Base-by-base conservation (phyloP, 2,888 invertebrate genomes). In the Patella ulyssiponensis region DNA sequence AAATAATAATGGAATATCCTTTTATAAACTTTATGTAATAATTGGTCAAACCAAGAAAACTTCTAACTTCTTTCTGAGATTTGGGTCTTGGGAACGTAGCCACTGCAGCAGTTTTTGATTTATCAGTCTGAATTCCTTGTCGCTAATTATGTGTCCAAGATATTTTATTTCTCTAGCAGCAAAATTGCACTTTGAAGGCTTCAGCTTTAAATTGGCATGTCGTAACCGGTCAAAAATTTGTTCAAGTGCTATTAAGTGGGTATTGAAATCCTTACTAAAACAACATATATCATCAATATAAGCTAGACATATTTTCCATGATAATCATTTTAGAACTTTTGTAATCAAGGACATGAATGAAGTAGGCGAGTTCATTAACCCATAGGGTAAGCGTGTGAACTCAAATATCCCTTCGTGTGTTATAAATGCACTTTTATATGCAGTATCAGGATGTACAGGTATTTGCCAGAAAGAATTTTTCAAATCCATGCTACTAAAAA, bases 171-270 rank as follows among this genome's bases (percentile, higher is more conserved):
- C 52, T 15, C 69, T 70, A 3, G 77, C 54, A 44, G 78, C 77
- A 79, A 82, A 80, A n/a, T 79, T 71, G 76, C 86, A 86, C 73
- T 81, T 85, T 14, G 76, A 54, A 9, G 81, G 79, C 33, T 85
- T 81, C 7, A 81, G 70, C 23, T 71, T 81, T 12, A 84, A 56
- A 23, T 81, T 80, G 51, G 81, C 82, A 5, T 81, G 72, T 17
- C 75, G 44, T 2, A 83, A 70, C 52, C 79, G 54, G 27, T 76
- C 20, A 69, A 84, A 82, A 17, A 84, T 80, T 52, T 74, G 52
- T n/a, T 73, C 23, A 1, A 84, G 54, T 53, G 81, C 78, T 56
- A 77, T 15, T 27, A 80, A 73, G 73, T 83, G 83, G 23, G 76
- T 78, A 3, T 82, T 77, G 74, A 84, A 80, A 17, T 75, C 73